Conservation (phyloP, 2,797 vertebrate genomes). For the Thripadectes ignobilis region DNA sequence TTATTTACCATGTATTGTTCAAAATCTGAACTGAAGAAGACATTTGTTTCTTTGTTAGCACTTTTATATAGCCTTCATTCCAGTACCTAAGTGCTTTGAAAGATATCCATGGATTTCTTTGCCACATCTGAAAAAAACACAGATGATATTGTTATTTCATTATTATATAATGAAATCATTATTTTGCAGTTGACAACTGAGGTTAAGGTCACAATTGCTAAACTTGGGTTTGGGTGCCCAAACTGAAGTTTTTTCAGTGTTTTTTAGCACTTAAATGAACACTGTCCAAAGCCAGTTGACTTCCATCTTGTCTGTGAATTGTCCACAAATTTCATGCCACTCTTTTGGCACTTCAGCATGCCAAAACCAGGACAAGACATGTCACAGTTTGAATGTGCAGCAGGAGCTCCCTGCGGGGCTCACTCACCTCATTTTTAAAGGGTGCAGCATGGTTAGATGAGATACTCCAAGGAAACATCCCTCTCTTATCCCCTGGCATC, state of each 20-base stretch:
- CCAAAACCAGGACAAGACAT: background rate
- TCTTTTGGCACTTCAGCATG: fast-evolving
- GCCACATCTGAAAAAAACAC: background rate
- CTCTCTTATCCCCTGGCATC: background rate
- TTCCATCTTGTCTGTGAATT: background rate
- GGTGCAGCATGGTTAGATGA: background rate
- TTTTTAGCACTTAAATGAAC: background rate
- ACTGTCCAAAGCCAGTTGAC: background rate
- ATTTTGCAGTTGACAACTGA: background rate
- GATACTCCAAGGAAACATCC: background rate
- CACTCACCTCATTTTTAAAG: background rate
- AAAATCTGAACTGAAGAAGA: background rate
- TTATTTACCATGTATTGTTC: background rate
- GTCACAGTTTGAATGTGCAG: background rate
- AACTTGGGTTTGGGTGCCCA: background rate
- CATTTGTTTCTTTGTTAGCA: background rate
- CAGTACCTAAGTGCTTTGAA: background rate
- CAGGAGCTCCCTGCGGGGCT: background rate
- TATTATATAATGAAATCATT: too few relatives aligned
- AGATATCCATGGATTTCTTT: background rate
- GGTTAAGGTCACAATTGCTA: background rate
- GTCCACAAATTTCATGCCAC: fast-evolving
- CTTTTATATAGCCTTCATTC: background rate
- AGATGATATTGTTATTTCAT: fast-evolving
- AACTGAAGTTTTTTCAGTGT: background rate